A percentile compares a stretch with the other conserved stretches of the same genome.
Evolutionary conservation across 92 coral and sea anemone species (phyloP).

Genomic region (Scolanthus callimorphus): DNA sequence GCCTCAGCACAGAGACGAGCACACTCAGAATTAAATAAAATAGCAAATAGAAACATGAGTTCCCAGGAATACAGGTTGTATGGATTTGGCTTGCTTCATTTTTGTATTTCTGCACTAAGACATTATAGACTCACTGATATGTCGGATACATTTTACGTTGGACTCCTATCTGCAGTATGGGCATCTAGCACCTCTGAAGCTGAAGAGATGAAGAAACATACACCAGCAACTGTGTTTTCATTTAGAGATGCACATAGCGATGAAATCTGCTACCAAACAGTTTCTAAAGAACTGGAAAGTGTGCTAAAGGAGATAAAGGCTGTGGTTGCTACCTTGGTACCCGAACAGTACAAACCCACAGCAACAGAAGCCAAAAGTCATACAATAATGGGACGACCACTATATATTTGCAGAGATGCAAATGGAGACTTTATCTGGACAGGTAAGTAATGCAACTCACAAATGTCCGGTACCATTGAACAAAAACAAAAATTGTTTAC

Average conservation of each 20-base stretch:
- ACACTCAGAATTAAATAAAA: slow-evolving; percentile 25
- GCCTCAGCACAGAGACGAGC: slow-evolving; percentile 44
- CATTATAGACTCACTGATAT: slow-evolving; percentile 56
- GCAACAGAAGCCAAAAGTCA: slow-evolving; percentile 45
- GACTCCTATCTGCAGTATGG: slow-evolving; percentile 34
- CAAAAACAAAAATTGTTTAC: not conserved
- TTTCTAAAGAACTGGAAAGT: slow-evolving; percentile 28
- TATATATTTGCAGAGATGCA: slow-evolving; percentile 44
- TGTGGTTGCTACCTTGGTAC: slow-evolving; percentile 37
- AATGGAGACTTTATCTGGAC: slow-evolving; percentile 70
- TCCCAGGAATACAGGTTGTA: slow-evolving; percentile 26
- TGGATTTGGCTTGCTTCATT: slow-evolving; percentile 74
- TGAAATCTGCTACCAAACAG: slow-evolving; percentile 50
- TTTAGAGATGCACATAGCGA: slow-evolving; percentile 57
- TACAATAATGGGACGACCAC: slow-evolving; percentile 56
- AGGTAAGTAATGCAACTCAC: slow-evolving; percentile 39
- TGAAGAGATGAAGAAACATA: slow-evolving; percentile 18
- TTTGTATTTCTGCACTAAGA: slow-evolving; percentile 34
- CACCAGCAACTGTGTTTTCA: slow-evolving; percentile 56
- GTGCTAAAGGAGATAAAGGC: slow-evolving; percentile 12
- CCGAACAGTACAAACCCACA: slow-evolving; percentile 39
- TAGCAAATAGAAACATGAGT: slow-evolving; percentile 15
- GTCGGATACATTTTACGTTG: slow-evolving; percentile 52
- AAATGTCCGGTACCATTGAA: not conserved
- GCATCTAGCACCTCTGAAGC: slow-evolving; percentile 40